Evolutionary conservation across 2,888 invertebrate genomes (phyloP).

Genomic region (Eumerus sabulonum): DNA sequence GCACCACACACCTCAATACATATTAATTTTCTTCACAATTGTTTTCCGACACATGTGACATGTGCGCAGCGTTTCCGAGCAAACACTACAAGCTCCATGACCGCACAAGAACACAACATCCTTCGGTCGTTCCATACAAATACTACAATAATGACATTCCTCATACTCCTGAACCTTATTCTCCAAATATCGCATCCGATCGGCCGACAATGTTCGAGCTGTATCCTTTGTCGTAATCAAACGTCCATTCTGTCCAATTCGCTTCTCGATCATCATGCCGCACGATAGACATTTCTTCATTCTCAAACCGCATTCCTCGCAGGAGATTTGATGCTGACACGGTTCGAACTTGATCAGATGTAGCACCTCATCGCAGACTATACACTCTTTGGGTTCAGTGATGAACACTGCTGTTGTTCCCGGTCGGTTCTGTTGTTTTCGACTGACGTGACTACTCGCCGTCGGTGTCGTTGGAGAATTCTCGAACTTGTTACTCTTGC

Average conservation of each 20-base stretch:
- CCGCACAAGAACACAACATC: constrained; percentile 94
- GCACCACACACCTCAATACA: constrained; percentile 73
- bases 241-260: constrained; percentile 80
- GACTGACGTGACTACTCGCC: constrained; percentile 64
- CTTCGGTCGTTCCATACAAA: constrained; percentile 91
- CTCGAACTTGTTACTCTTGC: constrained; percentile 53
- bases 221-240: constrained; percentile 79
- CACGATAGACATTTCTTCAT: constrained; percentile 89
- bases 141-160: constrained; percentile 90
- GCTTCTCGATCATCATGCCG: constrained; percentile 81
- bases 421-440: constrained; percentile 74
- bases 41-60: constrained; percentile 87
- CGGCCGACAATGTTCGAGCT: constrained; percentile 82
- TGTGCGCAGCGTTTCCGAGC: constrained; percentile 88
- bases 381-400: constrained; percentile 80
- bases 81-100: constrained; percentile 90
- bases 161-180: constrained; percentile 91
- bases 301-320: constrained; percentile 86
- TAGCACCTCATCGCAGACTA: constrained; percentile 85
- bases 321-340: constrained; percentile 86
- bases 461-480: constrained; percentile 34
- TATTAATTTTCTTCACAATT: constrained; percentile 78
- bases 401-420: constrained; percentile 32
- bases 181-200: constrained; percentile 84
- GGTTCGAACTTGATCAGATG: constrained; percentile 85